phyloP scores from a whole-genome alignment of 2,113 vertebrate species.

The Lepus timidus region DNA sequence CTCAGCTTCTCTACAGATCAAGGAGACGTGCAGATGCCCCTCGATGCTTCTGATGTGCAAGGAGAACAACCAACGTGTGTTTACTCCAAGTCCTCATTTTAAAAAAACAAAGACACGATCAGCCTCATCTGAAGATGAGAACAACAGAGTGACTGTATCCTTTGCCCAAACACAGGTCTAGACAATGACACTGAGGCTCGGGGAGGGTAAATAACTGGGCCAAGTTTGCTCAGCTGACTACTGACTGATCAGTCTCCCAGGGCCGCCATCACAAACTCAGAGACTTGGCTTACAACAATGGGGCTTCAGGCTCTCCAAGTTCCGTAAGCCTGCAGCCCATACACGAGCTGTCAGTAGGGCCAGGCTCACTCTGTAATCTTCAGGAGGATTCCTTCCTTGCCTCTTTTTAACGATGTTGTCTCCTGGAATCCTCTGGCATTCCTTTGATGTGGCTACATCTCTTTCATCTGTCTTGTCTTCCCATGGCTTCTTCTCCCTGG shows the following conservation, averaged over 20 bases:
- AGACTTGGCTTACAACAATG: background rate
- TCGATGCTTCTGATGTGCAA: background rate
- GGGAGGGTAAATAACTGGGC: background rate
- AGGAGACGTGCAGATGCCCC: background rate
- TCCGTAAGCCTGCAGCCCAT: background rate
- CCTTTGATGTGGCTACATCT: background rate
- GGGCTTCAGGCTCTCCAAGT: background rate
- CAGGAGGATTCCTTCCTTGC: background rate
- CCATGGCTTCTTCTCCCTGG: background rate
- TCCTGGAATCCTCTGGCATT: background rate
- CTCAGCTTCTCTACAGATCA: constrained; percentile 24
- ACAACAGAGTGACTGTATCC: background rate
- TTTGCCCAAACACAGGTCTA: background rate
- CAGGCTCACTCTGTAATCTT: background rate
- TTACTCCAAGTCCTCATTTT: background rate
- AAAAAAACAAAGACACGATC: background rate
- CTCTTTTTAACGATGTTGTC: background rate
- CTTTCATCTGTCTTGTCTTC: background rate
- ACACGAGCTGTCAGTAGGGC: background rate
- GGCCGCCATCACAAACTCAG: background rate
- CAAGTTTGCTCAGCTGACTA: background rate
- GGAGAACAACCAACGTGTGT: background rate
- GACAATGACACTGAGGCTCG: background rate
- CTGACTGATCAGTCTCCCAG: background rate
- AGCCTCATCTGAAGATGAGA: background rate